Evolutionary conservation across 2,888 invertebrate species (phyloP).

Genomic region (Rhamphomyia laevipes): DNA sequence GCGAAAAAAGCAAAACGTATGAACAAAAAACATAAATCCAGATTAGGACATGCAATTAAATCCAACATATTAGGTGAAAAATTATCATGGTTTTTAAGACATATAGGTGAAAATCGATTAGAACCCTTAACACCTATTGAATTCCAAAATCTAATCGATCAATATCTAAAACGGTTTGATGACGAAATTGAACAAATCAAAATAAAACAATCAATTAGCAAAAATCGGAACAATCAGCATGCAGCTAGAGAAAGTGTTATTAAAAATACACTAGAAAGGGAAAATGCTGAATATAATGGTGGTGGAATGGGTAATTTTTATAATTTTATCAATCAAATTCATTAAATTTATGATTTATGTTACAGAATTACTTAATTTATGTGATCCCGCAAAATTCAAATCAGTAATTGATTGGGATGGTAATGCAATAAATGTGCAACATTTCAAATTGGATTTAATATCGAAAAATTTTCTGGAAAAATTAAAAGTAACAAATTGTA

Average conservation of each 20-base stretch:
- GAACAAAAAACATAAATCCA: conserved; percentile 37
- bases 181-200: conserved; percentile 68
- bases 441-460: conserved; percentile 32
- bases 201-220: conserved; percentile 62
- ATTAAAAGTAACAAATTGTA: background rate
- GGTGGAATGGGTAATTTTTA: conserved; percentile 55
- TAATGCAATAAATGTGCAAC: conserved; percentile 34
- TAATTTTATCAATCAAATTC: too few species aligned
- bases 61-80: conserved; percentile 66
- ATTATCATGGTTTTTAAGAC: conserved; percentile 63
- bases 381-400: conserved; percentile 28
- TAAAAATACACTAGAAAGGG: conserved; percentile 60
- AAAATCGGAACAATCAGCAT: conserved; percentile 59
- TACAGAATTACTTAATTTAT: conserved; percentile 31
- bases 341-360: background rate
- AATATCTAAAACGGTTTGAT: conserved; percentile 53
- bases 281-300: conserved; percentile 59
- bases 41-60: conserved; percentile 52
- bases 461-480: conserved; percentile 17
- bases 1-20: conserved; percentile 54
- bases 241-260: conserved; percentile 69
- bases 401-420: conserved; percentile 35
- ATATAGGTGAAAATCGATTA: conserved; percentile 42
- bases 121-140: conserved; percentile 46
- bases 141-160: conserved; percentile 39